Evolutionary conservation across 2,113 vertebrate genomes (phyloP), one percentile per base, ranked within the genome.

Genomic region (Mustelus asterias): DNA sequence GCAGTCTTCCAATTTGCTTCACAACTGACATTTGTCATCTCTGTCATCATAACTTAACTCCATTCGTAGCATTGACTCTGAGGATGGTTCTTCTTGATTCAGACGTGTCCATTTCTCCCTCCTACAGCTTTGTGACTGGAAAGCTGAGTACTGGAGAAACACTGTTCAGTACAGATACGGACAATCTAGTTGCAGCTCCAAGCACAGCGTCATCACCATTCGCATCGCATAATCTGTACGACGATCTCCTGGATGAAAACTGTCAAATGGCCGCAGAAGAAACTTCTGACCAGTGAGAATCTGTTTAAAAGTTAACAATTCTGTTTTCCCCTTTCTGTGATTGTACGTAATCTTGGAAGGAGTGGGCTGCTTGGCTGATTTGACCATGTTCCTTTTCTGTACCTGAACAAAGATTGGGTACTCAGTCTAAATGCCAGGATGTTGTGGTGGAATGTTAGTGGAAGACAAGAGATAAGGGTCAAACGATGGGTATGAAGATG

Each of bases 191-290:
- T 26, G 41, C 41, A 22, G 33, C 94, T 13, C 67, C 96, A 0
- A 63, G 58, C 58, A 48, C 96, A 22, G 92, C 70, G n/a, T 60
- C 96, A 0, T 90, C 95, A 1, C 54, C 72, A 9, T 70, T 96
- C 0, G 95, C 96, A 63, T 88, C 96, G 22, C 14, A 95, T 20
- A 96, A 97, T 26, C 90, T 96, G 48, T 96, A 95, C 10, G 89
- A 96, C 63, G 96, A 95, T 72, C 92, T 96, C 29, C 96, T 96
- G 89, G 96, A 96, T 41, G 96, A 96, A n/a, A 76, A 72, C 24
- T 86, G 58, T 26, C 37, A 41, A 26, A 70, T 76, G 22, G 58
- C 95, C n/a, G 37, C 72, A 10, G 96, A 76, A 94, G 96, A 96
- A 29, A 95, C 22, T 22, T 22, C 18, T 37, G 93, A 95, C 93